Evolutionary conservation across 2,113 vertebrate species (phyloP), one percentile per base, ranked within the genome.

Genomic region (Tupaia tana): DNA sequence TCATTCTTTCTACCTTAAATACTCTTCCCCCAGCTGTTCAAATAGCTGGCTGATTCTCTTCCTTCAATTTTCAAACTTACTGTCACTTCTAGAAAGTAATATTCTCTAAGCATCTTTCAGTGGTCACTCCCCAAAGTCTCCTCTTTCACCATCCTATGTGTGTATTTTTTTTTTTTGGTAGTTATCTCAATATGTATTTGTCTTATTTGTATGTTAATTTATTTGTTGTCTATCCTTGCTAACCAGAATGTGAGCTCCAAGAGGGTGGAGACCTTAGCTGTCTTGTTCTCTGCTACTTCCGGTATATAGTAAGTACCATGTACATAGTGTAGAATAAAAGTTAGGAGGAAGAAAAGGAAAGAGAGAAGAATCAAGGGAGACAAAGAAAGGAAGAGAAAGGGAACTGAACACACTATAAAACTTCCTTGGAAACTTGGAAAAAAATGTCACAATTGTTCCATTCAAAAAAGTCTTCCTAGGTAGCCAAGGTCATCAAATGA

Each of bases 401-500:
- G 31, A 94, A 29, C 12, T 54, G 22, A 78, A 24, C 0, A 8
- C 70, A 25, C 24, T 75, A 73, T 89, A 73, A 77, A 79, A 92
- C 10, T 83, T 64, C 90, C 80, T 74, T 69, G 58, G 64, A 85
- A 95, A 86, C 24, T 92, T 95, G 82, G 64, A 95, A 96, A 58
- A 58, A 89, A 80, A 70, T 25, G 27, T 54, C 59, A 90, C 13
- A 52, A 58, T 89, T 88, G 56, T 94, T 88, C 71, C 73, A 78
- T 85, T 92, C 0, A 63, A 87, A 90, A 63, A 90, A 64, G 19
- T 25, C 71, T 20, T 89, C n/a, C 69, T 34, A 43, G 43, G 43
- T 43, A 71, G 63, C 79, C 96, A 93, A 94, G 77, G 85, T 16
- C 78, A 95, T 61, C 85, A 82, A 74, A 87, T 78, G 4, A 56